Evolutionary conservation across 2,888 invertebrate genomes (phyloP).

Genomic region (Epirrita christyi): DNA sequence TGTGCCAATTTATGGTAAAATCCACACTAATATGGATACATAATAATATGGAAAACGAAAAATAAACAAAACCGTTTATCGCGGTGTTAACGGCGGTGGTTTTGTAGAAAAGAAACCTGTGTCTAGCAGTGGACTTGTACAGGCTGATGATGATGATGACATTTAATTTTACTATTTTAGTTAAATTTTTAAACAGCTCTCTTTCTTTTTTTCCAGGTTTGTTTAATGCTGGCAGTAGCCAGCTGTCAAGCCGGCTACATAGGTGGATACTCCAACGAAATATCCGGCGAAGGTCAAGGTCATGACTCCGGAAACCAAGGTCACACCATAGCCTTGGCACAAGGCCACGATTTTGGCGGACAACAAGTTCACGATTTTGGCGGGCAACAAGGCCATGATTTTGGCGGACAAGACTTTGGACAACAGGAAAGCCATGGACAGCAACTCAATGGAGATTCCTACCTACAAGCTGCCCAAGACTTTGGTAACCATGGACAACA

Average conservation of each 20-base stretch:
- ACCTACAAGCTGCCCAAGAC: constrained; percentile 72
- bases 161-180: no score
- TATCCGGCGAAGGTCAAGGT: constrained; percentile 53
- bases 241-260: constrained; percentile 69
- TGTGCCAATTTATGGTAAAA: no score
- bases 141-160: no score
- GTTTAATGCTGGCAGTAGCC: constrained; percentile 75
- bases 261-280: constrained; percentile 54
- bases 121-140: no score
- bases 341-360: constrained; percentile 38
- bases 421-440: constrained; percentile 44
- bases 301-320: constrained; percentile 52
- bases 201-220: constrained; percentile 57
- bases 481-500: constrained; percentile 52
- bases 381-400: constrained; percentile 42
- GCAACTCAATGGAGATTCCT: constrained; percentile 64
- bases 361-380: constrained; percentile 29
- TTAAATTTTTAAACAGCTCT: background rate
- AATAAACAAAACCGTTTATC: no score
- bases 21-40: no score
- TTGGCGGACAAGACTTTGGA: constrained; percentile 39
- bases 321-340: constrained; percentile 42
- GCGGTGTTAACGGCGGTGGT: no score
- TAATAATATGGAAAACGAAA: no score
- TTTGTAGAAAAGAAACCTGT: no score